A percentile compares a stretch with the other conserved stretches of the same genome.
Conservation (phyloP, 2,888 invertebrate genomes). For the Dicycla oo region DNA sequence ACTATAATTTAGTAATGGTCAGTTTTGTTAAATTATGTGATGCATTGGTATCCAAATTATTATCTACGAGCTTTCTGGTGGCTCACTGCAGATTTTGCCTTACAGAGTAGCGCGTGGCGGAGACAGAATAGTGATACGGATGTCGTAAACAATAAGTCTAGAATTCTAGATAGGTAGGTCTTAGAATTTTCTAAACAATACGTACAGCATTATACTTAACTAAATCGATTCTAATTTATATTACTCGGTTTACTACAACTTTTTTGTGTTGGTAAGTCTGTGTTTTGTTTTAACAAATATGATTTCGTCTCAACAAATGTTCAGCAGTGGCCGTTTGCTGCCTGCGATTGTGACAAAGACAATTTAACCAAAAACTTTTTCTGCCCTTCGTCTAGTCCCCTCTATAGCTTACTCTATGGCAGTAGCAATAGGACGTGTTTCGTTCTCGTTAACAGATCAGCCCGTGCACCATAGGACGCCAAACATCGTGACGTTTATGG, state of each 20-base stretch:
- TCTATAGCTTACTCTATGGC: conserved; percentile 71
- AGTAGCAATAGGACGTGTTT: conserved; percentile 81
- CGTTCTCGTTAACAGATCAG: conserved; percentile 86
- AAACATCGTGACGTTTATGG: conserved; percentile 85
- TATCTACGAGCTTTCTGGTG: too few relatives aligned
- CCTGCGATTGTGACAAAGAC: neutral
- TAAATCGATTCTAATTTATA: neutral
- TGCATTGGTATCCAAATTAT: too few relatives aligned
- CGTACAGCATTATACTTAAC: too few relatives aligned
- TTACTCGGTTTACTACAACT: neutral
- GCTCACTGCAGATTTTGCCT: too few relatives aligned
- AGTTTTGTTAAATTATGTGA: too few relatives aligned
- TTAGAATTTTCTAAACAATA: too few relatives aligned
- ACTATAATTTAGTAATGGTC: too few relatives aligned
- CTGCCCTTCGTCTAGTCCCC: neutral
- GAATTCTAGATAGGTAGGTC: too few relatives aligned
- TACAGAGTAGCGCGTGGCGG: too few relatives aligned
- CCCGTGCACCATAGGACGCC: conserved; percentile 83
- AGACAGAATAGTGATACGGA: too few relatives aligned
- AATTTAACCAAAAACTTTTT: neutral
- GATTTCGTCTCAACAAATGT: neutral
- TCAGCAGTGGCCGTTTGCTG: neutral
- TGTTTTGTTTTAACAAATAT: neutral
- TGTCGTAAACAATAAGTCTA: too few relatives aligned
- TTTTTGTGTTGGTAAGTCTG: neutral